Evolutionary conservation across 2,888 invertebrate genomes (phyloP).

Genomic region (Chrysotoxum bicinctum): DNA sequence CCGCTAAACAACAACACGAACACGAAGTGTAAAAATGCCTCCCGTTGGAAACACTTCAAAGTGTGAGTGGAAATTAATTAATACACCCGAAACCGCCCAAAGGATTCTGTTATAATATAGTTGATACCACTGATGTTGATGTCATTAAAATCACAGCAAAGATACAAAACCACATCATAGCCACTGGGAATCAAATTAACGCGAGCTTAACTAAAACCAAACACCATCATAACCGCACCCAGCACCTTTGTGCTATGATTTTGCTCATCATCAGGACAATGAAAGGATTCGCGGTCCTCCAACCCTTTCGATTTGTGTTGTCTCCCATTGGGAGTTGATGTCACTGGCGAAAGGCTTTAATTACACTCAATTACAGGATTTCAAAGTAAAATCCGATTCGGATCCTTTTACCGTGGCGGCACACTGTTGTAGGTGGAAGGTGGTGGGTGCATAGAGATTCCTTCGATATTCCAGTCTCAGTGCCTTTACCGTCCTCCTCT

Average conservation of each 20-base stretch:
- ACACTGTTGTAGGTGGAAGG: not conserved
- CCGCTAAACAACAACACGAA: slow-evolving; percentile 19
- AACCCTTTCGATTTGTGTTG: slow-evolving; percentile 21
- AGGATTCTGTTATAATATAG: slow-evolving; percentile 25
- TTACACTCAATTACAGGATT: slow-evolving; percentile 81
- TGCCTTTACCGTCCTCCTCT: slow-evolving; percentile 14
- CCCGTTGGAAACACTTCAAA: not conserved
- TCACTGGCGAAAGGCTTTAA: slow-evolving; percentile 77
- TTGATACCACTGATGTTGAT: slow-evolving; percentile 42
- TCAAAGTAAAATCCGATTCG: slow-evolving; percentile 74
- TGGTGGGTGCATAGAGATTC: slow-evolving; percentile 33
- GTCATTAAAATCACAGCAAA: slow-evolving; percentile 67
- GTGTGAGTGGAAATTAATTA: slow-evolving; percentile 62
- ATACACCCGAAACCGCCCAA: slow-evolving; percentile 56
- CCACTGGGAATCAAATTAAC: slow-evolving; percentile 73
- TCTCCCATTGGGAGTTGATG: slow-evolving; percentile 58
- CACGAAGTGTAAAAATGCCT: slow-evolving; percentile 45
- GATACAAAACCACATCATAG: slow-evolving; percentile 33
- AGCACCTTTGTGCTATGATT: slow-evolving; percentile 17
- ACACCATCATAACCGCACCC: slow-evolving; percentile 47
- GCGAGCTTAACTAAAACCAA: slow-evolving; percentile 73
- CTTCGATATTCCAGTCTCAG: slow-evolving; percentile 58
- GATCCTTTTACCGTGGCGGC: slow-evolving; percentile 76
- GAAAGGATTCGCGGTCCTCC: slow-evolving; percentile 42
- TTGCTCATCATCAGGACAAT: slow-evolving; percentile 42